Evolutionary conservation across 1,140 invertebrate genomes (phyloP).

Genomic region (Cardiocondyla obscurior): DNA sequence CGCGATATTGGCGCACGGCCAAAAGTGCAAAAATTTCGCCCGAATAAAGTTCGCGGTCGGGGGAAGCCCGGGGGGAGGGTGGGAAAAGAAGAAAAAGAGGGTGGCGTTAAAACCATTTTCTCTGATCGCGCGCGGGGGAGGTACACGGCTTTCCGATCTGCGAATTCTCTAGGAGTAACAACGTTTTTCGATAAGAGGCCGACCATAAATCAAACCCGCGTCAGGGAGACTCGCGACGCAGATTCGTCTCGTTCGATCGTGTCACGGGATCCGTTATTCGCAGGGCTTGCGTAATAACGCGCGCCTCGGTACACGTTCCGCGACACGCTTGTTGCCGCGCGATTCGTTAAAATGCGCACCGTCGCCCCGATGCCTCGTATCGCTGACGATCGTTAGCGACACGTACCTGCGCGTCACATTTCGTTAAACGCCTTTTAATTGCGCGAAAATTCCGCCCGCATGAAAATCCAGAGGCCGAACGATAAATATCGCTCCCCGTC

Average conservation of each 20-base stretch:
- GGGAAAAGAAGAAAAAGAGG: not conserved
- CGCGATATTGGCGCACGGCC: conserved; percentile 56
- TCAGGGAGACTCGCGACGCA: conserved; percentile 29
- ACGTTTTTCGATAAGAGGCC: conserved; percentile 41
- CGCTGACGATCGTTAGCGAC: conserved; percentile 44
- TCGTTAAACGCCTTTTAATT: conserved; percentile 47
- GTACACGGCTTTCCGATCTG: conserved; percentile 35
- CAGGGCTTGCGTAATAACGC: conserved; percentile 21
- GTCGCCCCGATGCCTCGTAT: conserved; percentile 19
- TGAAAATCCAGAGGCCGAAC: conserved; percentile 30
- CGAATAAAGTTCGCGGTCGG: conserved; percentile 52
- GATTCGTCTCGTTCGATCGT: conserved; percentile 18
- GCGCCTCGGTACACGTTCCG: not conserved
- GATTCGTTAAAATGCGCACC: conserved; percentile 52
- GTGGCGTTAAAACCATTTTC: conserved; percentile 5
- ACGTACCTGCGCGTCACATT: conserved; percentile 40
- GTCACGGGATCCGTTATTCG: not conserved
- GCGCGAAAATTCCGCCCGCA: conserved; percentile 13
- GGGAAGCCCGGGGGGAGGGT: not conserved
- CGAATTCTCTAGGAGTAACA: conserved; percentile 48
- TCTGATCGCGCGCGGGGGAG: not conserved
- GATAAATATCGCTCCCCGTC: conserved; percentile 42
- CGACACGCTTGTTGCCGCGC: not conserved
- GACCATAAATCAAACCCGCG: conserved; percentile 28
- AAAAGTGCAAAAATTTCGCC: conserved; percentile 50